Evolutionary conservation across 2,888 invertebrate genomes (phyloP), one percentile per base, ranked within the genome.

Genomic region (Eupithecia centaureata): DNA sequence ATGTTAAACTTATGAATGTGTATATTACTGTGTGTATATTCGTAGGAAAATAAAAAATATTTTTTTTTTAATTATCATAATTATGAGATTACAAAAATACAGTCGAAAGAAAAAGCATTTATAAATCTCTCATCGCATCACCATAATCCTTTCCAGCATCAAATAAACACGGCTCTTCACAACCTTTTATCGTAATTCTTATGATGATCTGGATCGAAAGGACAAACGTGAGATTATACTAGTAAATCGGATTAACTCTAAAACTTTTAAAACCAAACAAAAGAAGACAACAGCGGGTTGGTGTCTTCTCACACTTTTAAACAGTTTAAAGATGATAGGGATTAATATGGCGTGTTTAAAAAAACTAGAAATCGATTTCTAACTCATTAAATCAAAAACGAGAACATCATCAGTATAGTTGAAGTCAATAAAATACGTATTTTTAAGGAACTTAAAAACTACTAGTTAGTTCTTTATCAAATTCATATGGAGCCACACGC

Each of bases 171-270:
- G 63, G 51, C 38, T 66, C 59, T 56, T 56, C 54, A 56, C 27
- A 7, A 27, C 27, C 27, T 10, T 61, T 68, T 72, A 61, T 18
- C 56, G 67, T 65, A 65, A 64, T 64, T 61, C 65, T 54, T 8
- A 61, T 61, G 70, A 71, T 35, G 67, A 32, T 60, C 57, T 5
- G 33, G 38, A 68, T 68, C 67, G 65, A 70, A 67, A 70, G 70
- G 71, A 73, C 63, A 63, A 58, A 61, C 86, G 86, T 86, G 86
- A 83, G 83, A 86, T 83, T 82, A 86, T 80, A 77, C 76, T 72
- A 75, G 77, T 79, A 83, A 87, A 87, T 85, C 85, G 84, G 88
- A 89, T 90, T 86, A 89, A 78, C 76, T 80, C 78, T 82, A 76
- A 82, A 82, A 80, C 81, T 80, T n/a, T n/a, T n/a, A n/a, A n/a